phyloP scores from a whole-genome alignment of 2,888 invertebrate genomes.

The Pinctada fucata region DNA sequence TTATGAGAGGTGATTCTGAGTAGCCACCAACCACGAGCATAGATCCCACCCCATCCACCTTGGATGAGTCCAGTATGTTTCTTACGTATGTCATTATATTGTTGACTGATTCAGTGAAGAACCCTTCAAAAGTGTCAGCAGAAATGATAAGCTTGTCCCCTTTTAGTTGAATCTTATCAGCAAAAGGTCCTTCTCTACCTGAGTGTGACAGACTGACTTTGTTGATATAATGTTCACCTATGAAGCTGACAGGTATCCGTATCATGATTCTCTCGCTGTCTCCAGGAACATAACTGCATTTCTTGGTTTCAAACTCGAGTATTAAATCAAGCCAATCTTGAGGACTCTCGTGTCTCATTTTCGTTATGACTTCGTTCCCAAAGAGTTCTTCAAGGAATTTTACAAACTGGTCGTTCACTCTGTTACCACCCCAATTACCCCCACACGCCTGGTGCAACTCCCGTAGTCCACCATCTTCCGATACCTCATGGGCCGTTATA shows the following conservation, averaged over 20 bases:
- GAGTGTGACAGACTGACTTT: constrained; percentile 11
- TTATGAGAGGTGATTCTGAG: constrained; percentile 28
- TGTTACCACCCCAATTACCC: constrained; percentile 32
- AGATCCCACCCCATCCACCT: constrained; percentile 8
- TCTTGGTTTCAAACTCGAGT: constrained; percentile 30
- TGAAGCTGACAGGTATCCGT: constrained; percentile 19
- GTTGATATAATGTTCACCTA: constrained; percentile 10
- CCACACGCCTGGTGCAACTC: constrained; percentile 33
- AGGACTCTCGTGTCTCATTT: constrained; percentile 16
- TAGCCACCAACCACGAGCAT: constrained; percentile 33
- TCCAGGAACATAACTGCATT: constrained; percentile 11
- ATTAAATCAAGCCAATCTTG: constrained; percentile 29
- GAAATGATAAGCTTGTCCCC: constrained; percentile 30
- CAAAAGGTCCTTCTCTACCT: constrained; percentile 12
- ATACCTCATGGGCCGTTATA: constrained; percentile 28
- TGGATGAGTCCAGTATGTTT: constrained; percentile 4
- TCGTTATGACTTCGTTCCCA: constrained; percentile 25
- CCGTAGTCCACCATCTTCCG: constrained; percentile 7
- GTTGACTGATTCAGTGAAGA: constrained; percentile 26
- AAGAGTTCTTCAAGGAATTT: constrained; percentile 24
- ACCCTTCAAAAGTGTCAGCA: constrained; percentile 2
- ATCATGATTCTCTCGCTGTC: neutral
- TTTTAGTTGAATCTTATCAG: constrained; percentile 18
- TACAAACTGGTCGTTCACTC: constrained; percentile 29
- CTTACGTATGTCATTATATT: constrained; percentile 22